Conservation (phyloP, 2,888 invertebrate genomes). For the Ametastegia equiseti region DNA sequence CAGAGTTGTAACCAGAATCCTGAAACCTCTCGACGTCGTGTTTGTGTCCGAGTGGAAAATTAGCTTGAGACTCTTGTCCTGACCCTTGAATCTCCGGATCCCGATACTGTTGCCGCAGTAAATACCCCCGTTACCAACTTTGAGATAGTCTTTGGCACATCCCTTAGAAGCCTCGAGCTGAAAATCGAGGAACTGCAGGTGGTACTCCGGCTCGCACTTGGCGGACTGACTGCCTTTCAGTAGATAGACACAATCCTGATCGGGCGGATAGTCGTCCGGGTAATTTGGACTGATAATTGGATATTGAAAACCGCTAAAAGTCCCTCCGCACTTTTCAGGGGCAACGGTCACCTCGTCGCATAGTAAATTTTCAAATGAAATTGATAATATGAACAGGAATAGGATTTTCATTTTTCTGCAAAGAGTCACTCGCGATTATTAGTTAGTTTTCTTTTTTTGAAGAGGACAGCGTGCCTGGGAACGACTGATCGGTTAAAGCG, state of each 20-base stretch:
- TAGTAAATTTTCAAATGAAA: slow-evolving; percentile 29
- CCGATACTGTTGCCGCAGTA: slow-evolving; percentile 78
- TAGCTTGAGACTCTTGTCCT: slow-evolving; percentile 76
- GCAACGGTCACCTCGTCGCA: slow-evolving; percentile 37
- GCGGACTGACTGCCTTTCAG: slow-evolving; percentile 75
- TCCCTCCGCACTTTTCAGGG: slow-evolving; percentile 71
- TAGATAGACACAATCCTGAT: slow-evolving; percentile 76
- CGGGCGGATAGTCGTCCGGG: slow-evolving; percentile 75
- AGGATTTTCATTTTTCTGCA: slow-evolving; percentile 27
- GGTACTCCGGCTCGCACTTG: slow-evolving; percentile 77
- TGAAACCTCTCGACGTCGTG: slow-evolving; percentile 75
- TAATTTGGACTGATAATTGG: slow-evolving; percentile 78
- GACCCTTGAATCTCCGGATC: slow-evolving; percentile 75
- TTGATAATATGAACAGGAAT: not conserved
- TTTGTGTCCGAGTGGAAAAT: slow-evolving; percentile 75
- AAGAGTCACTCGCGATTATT: not conserved
- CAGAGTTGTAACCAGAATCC: slow-evolving; percentile 77
- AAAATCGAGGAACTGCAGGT: slow-evolving; percentile 79
- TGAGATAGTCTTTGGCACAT: slow-evolving; percentile 78
- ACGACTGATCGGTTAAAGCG: slow-evolving; percentile 59
- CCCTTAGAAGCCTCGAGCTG: slow-evolving; percentile 75
- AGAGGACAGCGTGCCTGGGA: slow-evolving; percentile 5
- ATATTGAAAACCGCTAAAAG: slow-evolving; percentile 76
- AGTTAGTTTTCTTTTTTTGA: not conserved
- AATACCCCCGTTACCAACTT: slow-evolving; percentile 77